Base-by-base conservation (phyloP, 2,113 vertebrate species). In the Gymnarchus niloticus region DNA sequence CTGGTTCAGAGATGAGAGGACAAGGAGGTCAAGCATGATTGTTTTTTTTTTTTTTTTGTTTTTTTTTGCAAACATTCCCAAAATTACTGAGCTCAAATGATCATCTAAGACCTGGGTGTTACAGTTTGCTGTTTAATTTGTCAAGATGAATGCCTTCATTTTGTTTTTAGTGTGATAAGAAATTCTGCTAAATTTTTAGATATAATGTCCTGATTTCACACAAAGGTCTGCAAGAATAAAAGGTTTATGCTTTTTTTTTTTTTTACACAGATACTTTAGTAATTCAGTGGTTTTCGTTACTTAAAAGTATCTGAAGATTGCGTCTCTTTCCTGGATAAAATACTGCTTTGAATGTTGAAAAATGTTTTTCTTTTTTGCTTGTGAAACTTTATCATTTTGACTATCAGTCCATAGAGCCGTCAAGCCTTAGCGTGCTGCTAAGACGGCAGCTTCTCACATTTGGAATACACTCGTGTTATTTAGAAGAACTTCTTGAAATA, bases 401-500 rank as follows among this genome's bases (percentile, higher is more conserved):
- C 28, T 56, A 44, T 77, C 65, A 73, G 44, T 81, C n/a, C 1
- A 19, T 25, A 51, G 56, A 86, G 51, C 56, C 78, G 28, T 6
- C n/a, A 37, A 25, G 19, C 9, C 77, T 33, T 54, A 49, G 54
- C 37, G 46, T 69, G 48, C 37, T 49, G 73, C 41, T 80, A 81
- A 49, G 51, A 85, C 56, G 76, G 28, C 73, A 80, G 76, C 57
- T 85, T 69, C 56, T 9, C 41, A n/a, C 41, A 51, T 57, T 33
- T 61, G 76, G 77, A 52, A 81, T 65, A 78, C 54, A 52, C 85
- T 73, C 17, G 3, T 12, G 78, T 88, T 77, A 88, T 85, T 59
- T 46, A 80, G n/a, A 76, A 85, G 49, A 78, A 56, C 51, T 44
- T 83, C 65, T 84, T 76, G 52, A 85, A 83, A 73, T 85, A 57